phyloP scores from a whole-genome alignment of 2,888 invertebrate species.

The Torymus tubicola region DNA sequence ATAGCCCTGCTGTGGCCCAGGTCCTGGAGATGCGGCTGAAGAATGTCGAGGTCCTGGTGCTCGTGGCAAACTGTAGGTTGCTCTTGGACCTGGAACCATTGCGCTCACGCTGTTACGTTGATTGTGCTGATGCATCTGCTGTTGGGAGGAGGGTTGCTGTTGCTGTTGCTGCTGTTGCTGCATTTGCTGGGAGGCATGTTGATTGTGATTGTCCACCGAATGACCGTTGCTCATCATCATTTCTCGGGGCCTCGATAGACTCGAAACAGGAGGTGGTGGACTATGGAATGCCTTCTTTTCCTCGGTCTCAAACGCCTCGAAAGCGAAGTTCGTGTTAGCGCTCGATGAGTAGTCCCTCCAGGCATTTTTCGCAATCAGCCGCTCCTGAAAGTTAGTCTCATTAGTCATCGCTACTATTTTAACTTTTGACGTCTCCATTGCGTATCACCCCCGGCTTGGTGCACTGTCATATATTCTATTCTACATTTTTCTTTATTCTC shows the following conservation, averaged over 20 bases:
- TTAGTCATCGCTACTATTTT: no score
- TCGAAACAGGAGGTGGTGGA: constrained; percentile 73
- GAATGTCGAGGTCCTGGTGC: constrained; percentile 78
- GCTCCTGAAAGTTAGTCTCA: constrained; percentile 80
- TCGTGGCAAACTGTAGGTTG: constrained; percentile 87
- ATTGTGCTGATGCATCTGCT: constrained; percentile 45
- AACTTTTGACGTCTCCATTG: no score
- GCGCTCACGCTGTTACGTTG: constrained; percentile 59
- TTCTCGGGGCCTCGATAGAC: constrained; percentile 69
- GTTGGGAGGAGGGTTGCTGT: constrained; percentile 24
- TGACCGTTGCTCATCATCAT: constrained; percentile 63
- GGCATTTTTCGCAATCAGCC: constrained; percentile 88
- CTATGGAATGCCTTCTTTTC: constrained; percentile 78
- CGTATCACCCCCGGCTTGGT: no score
- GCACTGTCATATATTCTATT: no score
- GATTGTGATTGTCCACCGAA: constrained; percentile 55
- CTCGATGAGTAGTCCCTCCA: constrained; percentile 91
- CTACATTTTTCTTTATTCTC: no score
- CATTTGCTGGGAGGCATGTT: constrained; percentile 46
- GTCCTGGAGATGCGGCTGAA: constrained; percentile 61
- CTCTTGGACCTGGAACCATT: constrained; percentile 77
- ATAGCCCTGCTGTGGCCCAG: constrained; percentile 75
- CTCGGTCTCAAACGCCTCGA: constrained; percentile 91
- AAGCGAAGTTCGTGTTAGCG: constrained; percentile 92
- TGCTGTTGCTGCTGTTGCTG: constrained; percentile 45